Evolutionary conservation across 2,113 vertebrate genomes (phyloP).

Genomic region (Gymnarchus niloticus): DNA sequence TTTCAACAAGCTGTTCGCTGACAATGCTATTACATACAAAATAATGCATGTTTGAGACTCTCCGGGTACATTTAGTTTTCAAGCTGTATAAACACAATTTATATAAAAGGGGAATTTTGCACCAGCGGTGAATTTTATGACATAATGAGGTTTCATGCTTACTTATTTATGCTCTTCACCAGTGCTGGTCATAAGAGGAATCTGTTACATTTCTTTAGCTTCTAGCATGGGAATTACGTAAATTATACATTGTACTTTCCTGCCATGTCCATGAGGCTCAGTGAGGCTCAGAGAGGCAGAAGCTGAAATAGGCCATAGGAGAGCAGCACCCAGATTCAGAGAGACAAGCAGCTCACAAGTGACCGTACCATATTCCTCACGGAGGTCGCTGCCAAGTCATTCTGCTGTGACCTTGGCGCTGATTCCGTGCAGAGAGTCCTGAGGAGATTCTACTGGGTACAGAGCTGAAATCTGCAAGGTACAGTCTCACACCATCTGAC

Average conservation of each 20-base stretch:
- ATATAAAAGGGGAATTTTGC: not conserved
- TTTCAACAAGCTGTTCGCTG: not conserved
- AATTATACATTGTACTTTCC: not conserved
- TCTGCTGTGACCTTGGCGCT: not conserved
- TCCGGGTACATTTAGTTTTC: not conserved
- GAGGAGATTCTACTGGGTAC: not conserved
- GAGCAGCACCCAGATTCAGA: not conserved
- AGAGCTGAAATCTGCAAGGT: not conserved
- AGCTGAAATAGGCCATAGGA: not conserved
- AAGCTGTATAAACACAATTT: not conserved
- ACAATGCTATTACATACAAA: not conserved
- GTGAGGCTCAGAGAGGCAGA: not conserved
- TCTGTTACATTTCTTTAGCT: not conserved
- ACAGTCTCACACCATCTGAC: not conserved
- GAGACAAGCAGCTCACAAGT: not conserved
- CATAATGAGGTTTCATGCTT: slow-evolving; percentile 2
- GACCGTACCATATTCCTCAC: not conserved
- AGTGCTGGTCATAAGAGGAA: not conserved
- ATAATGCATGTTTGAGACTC: not conserved
- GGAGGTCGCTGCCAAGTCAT: not conserved
- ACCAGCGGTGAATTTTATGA: not conserved
- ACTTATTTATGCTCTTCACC: not conserved
- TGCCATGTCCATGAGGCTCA: not conserved
- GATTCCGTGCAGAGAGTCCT: not conserved
- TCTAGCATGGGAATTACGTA: not conserved